Conservation (phyloP, 2,797 vertebrate species). For the Typhlichthys subterraneus region DNA sequence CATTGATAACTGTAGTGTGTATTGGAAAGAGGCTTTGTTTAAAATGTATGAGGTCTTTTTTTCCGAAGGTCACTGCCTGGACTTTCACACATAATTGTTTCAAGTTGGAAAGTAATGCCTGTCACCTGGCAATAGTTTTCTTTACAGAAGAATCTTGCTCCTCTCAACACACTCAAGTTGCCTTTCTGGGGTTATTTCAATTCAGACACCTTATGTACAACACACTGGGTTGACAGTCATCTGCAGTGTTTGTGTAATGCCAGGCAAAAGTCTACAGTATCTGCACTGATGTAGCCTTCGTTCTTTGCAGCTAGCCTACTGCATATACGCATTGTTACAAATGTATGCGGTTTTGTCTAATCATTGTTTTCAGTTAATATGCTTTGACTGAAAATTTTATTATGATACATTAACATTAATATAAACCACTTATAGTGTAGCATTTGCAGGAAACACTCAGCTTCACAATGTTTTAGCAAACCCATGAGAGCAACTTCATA, state of each 20-base stretch:
- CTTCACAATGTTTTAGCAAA: neutral
- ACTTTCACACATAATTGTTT: slow-evolving; percentile 27
- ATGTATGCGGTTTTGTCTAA: neutral
- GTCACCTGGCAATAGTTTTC: slow-evolving; percentile 19
- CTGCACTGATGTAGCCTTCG: neutral
- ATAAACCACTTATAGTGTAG: too few relatives aligned
- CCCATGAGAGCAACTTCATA: neutral
- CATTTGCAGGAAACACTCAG: neutral
- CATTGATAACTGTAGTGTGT: slow-evolving; percentile 40
- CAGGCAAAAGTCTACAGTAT: neutral
- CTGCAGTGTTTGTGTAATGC: neutral
- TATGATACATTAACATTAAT: too few relatives aligned
- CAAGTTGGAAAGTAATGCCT: slow-evolving; percentile 7
- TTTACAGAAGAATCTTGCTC: slow-evolving; percentile 7
- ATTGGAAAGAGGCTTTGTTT: slow-evolving; percentile 46
- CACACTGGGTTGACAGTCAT: slow-evolving; percentile 9
- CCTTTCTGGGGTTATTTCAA: slow-evolving; percentile 24
- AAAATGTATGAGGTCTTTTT: slow-evolving; percentile 39
- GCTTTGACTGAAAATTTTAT: neutral
- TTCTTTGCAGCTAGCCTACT: neutral
- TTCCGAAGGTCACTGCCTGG: slow-evolving; percentile 23
- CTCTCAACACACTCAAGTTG: slow-evolving; percentile 3
- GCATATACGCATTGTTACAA: too few relatives aligned
- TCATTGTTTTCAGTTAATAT: neutral
- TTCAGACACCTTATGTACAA: slow-evolving; percentile 12